phyloP scores from a whole-genome alignment of 2,797 vertebrate genomes.

The Setipinna tenuifilis region DNA sequence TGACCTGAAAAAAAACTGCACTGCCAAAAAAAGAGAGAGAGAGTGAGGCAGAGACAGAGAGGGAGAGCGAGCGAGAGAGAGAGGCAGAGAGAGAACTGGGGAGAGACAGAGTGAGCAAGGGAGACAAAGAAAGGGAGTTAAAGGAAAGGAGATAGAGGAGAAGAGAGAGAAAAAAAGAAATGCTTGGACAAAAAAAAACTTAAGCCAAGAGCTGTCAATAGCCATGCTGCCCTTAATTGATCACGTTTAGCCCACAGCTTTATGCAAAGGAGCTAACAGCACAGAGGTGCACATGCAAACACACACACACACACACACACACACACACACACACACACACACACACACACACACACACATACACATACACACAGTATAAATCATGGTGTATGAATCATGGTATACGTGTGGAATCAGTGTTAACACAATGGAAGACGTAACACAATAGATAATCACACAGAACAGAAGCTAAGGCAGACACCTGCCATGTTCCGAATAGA shows the following conservation, averaged over 20 bases:
- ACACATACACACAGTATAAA: conserved; percentile 54
- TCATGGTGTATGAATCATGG: conserved; percentile 54
- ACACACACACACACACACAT: conserved; percentile 47
- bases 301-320: conserved; percentile 47
- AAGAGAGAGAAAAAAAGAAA: background rate
- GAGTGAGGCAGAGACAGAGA: background rate
- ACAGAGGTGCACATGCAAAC: background rate
- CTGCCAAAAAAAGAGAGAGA: background rate
- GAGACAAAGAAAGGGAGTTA: conserved; percentile 1
- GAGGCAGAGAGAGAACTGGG: background rate
- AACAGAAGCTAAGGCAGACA: conserved; percentile 59
- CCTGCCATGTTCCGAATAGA: conserved; percentile 40
- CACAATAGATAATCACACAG: conserved; percentile 64
- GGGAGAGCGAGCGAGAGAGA: background rate
- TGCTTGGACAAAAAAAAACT: background rate
- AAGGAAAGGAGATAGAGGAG: background rate
- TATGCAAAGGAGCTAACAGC: conserved; percentile 18
- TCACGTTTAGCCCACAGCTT: conserved; percentile 20
- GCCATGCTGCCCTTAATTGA: conserved; percentile 2
- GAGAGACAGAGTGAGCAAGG: no score
- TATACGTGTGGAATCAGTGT: conserved; percentile 37
- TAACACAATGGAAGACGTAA: conserved; percentile 64
- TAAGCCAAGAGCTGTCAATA: conserved; percentile 18
- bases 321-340: conserved; percentile 46
- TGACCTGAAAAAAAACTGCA: conserved; percentile 60